phyloP scores from a whole-genome alignment of 2,888 invertebrate genomes.

The Strigamia crassipes region DNA sequence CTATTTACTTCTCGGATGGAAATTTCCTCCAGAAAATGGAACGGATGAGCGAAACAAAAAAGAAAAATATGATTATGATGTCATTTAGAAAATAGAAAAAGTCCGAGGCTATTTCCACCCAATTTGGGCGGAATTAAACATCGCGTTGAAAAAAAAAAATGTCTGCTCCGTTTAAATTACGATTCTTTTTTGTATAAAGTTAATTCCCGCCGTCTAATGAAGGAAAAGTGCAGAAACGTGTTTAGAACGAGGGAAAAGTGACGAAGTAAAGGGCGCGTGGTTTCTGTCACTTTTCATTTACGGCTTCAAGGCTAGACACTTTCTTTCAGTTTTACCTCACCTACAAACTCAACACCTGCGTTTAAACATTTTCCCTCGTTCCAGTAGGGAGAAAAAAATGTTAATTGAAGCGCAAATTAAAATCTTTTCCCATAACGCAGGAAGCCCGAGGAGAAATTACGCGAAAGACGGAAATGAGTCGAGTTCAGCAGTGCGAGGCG shows the following conservation, averaged over 20 bases:
- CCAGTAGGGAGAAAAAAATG: neutral
- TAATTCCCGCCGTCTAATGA: conserved; percentile 33
- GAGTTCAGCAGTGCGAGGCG: neutral
- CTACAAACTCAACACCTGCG: conserved; percentile 38
- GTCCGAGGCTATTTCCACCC: too few relatives aligned
- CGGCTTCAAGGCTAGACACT: conserved; percentile 29
- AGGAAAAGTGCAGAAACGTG: conserved; percentile 42
- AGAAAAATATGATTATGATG: neutral
- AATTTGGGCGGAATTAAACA: too few relatives aligned
- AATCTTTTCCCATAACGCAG: conserved; percentile 26
- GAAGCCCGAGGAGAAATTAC: conserved; percentile 1
- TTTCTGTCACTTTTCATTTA: conserved; percentile 38
- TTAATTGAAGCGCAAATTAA: conserved; percentile 38
- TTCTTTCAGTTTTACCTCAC: conserved; percentile 23
- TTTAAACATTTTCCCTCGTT: neutral
- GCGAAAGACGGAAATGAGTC: conserved; percentile 12
- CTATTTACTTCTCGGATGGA: neutral
- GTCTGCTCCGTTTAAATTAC: conserved; percentile 19
- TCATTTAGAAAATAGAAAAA: neutral
- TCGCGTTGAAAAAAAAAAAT: neutral
- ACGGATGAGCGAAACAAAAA: neutral
- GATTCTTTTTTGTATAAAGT: conserved; percentile 36
- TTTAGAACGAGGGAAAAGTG: neutral
- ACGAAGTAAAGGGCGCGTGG: conserved; percentile 42
- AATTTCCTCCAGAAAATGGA: neutral